These are phyloP conservation scores for Chionoecetes opilio DNA, from an alignment of 1,140 invertebrate genomes.

Conservation along the genomic window DNA sequence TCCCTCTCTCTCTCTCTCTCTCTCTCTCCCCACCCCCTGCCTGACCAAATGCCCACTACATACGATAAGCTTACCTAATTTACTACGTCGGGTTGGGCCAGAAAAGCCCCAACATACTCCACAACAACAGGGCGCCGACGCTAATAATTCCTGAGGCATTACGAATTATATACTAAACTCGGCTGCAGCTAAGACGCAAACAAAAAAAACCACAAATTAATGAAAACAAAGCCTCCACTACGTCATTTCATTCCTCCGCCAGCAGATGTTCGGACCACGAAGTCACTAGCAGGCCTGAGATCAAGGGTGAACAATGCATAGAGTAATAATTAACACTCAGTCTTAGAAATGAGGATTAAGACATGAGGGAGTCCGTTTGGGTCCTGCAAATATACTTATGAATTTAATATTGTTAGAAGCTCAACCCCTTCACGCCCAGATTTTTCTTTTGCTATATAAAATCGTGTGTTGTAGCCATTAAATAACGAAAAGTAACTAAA, in stretches of 20 bases:
- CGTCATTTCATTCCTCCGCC: not conserved
- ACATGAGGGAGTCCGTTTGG: not conserved
- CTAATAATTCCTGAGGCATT: not conserved
- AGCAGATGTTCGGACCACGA: constrained; percentile 4
- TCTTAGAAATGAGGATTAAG: constrained; percentile 5
- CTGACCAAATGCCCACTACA: not conserved
- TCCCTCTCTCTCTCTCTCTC: not conserved
- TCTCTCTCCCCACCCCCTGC: not conserved
- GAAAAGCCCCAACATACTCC: not conserved
- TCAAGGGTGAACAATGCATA: not conserved
- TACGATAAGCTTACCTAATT: not conserved
- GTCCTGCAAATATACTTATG: not conserved
- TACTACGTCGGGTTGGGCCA: not conserved
- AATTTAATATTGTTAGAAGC: not conserved
- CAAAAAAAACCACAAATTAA: not conserved
- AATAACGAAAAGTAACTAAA: too few species aligned
- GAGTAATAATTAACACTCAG: not conserved
- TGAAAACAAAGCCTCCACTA: not conserved
- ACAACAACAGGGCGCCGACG: not conserved
- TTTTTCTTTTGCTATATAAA: too few species aligned
- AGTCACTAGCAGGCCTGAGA: not conserved
- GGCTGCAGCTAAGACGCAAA: not conserved
- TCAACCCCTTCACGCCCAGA: too few species aligned
- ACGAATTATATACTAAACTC: not conserved
- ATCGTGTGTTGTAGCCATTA: too few species aligned